Evolutionary conservation across 1,140 invertebrate genomes (phyloP).

Genomic region (Orchesella cincta): DNA sequence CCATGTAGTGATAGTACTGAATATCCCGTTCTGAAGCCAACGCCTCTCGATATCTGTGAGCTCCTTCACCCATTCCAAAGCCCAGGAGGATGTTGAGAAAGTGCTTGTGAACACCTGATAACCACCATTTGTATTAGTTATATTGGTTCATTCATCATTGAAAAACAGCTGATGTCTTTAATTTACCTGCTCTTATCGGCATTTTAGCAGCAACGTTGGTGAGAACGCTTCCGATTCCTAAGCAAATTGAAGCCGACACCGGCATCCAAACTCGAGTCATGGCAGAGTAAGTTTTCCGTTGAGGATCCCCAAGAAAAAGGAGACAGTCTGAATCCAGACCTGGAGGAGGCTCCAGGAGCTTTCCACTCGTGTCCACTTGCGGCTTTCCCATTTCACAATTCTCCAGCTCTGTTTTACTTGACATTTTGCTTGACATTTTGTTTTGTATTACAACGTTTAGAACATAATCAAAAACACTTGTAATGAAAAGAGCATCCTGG

Average conservation of each 20-base stretch:
- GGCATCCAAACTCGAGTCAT: neutral
- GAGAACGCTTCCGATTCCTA: neutral
- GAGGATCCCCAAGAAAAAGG: constrained; percentile 18
- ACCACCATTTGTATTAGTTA: too few species aligned
- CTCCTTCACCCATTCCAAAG: constrained; percentile 53
- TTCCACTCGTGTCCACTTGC: neutral
- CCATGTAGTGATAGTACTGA: constrained; percentile 67
- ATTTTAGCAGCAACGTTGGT: neutral
- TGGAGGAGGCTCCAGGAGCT: constrained; percentile 3
- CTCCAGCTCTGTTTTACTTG: too few species aligned
- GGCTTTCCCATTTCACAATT: too few species aligned
- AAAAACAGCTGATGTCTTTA: neutral
- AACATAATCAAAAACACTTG: too few species aligned
- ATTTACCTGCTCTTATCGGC: constrained; percentile 11
- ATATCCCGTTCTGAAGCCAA: constrained; percentile 66
- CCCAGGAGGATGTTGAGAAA: constrained; percentile 54
- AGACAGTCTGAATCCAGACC: constrained; percentile 1
- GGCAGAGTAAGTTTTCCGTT: neutral
- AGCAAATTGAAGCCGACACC: neutral
- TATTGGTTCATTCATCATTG: too few species aligned
- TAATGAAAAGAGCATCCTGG: too few species aligned
- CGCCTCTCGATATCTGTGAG: constrained; percentile 57
- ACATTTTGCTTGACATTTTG: too few species aligned
- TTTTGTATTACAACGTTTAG: too few species aligned
- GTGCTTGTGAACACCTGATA: constrained; percentile 66